Conservation (phyloP, 2,797 vertebrate species). For the Alfaro cultratus region DNA sequence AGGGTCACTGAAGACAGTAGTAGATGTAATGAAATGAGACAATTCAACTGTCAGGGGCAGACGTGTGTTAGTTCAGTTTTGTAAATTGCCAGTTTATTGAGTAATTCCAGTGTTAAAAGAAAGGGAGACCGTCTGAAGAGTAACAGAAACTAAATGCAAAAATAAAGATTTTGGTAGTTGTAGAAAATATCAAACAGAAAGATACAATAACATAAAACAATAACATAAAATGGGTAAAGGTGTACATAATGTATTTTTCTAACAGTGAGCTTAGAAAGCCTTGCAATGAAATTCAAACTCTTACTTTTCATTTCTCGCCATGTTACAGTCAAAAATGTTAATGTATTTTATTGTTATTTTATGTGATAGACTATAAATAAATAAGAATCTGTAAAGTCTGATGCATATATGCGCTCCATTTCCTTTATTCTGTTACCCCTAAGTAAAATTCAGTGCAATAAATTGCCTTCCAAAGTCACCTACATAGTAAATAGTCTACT, state of each 20-base stretch:
- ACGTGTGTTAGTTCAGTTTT: not conserved
- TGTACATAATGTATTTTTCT: not conserved
- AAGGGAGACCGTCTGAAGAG: not conserved
- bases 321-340: not conserved
- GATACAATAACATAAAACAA: not conserved
- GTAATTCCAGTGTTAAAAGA: not conserved
- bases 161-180: not conserved
- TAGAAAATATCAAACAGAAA: not conserved
- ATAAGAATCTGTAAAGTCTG: not conserved
- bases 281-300: not conserved
- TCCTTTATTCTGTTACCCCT: not conserved
- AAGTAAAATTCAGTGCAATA: not conserved
- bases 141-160: too few species aligned
- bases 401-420: not conserved
- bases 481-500: not conserved
- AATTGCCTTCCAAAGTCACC: not conserved
- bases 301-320: too few species aligned
- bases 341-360: not conserved
- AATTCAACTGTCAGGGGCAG: not conserved
- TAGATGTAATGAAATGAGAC: not conserved
- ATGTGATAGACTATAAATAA: not conserved
- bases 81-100: not conserved
- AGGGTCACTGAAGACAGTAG: slow-evolving; percentile 31
- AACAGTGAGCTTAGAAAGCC: not conserved
- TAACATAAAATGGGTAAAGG: not conserved